Conservation (phyloP, 2,113 vertebrate species). For the Scomber scombrus region DNA sequence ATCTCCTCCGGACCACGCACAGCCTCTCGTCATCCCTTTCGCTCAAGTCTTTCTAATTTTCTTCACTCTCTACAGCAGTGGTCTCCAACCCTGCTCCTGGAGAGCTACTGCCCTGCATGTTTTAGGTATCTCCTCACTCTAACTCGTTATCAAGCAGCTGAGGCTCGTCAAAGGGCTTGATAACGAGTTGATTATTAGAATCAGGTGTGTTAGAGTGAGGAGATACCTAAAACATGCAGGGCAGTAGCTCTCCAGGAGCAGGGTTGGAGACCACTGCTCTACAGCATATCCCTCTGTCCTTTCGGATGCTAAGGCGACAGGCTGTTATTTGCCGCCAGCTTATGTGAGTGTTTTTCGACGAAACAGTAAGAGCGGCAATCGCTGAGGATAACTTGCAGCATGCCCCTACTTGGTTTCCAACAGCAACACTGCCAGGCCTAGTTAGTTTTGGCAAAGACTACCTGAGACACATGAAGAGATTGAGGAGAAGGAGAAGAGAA, state of each 20-base stretch:
- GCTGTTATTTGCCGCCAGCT: slow-evolving; percentile 55
- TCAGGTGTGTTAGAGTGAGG: too few relatives aligned
- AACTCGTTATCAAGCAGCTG: too few relatives aligned
- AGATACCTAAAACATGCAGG: too few relatives aligned
- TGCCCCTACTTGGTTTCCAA: slow-evolving; percentile 48
- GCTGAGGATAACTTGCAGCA: slow-evolving; percentile 12
- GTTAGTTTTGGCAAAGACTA: slow-evolving; percentile 26
- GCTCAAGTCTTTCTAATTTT: slow-evolving; percentile 24
- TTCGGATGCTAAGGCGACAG: slow-evolving; percentile 26
- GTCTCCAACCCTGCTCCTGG: too few relatives aligned
- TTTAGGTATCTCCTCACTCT: too few relatives aligned
- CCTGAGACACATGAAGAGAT: slow-evolving; percentile 10
- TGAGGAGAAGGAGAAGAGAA: not conserved
- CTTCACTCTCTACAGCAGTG: not conserved
- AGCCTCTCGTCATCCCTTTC: not conserved
- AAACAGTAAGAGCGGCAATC: slow-evolving; percentile 27
- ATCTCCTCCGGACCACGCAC: not conserved
- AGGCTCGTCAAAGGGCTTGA: too few relatives aligned
- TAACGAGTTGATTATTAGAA: too few relatives aligned
- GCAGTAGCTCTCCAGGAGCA: too few relatives aligned
- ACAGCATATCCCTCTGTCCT: not conserved
- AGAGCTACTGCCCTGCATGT: too few relatives aligned
- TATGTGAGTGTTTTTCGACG: slow-evolving; percentile 55
- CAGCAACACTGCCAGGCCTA: slow-evolving; percentile 39
- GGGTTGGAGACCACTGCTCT: too few relatives aligned